phyloP scores from a whole-genome alignment of 2,888 invertebrate species.

The Malthinus seriepunctatus region DNA sequence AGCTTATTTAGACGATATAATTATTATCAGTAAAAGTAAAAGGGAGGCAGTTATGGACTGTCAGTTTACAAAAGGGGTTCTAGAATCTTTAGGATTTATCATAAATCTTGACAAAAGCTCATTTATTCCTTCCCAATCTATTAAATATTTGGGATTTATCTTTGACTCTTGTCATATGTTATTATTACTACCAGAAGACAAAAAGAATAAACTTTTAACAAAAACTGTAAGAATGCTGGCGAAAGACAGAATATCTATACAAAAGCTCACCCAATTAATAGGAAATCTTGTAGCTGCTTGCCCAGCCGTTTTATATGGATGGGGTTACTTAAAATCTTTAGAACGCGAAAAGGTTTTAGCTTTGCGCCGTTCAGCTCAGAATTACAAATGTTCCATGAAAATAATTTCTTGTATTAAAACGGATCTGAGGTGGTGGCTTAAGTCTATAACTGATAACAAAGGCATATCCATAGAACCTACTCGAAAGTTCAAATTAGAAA shows the following conservation, averaged over 20 bases:
- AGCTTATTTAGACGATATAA: conserved; percentile 33
- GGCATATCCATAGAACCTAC: neutral
- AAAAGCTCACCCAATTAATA: conserved; percentile 16
- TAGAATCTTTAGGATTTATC: conserved; percentile 29
- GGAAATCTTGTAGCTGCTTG: conserved; percentile 26
- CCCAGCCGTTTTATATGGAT: conserved; percentile 26
- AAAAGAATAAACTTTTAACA: neutral
- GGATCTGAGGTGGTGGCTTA: conserved; percentile 25
- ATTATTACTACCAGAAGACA: neutral
- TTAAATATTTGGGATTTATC: conserved; percentile 32
- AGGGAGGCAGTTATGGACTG: conserved; percentile 12
- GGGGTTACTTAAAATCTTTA: conserved; percentile 22
- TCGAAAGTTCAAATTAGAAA: conserved; percentile 15
- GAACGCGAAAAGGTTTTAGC: conserved; percentile 23
- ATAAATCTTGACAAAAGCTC: conserved; percentile 32
- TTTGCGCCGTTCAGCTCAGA: conserved; percentile 9
- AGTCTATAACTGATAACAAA: conserved; percentile 9
- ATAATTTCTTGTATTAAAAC: conserved; percentile 7
- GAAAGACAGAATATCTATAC: conserved; percentile 14
- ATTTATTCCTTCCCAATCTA: conserved; percentile 17
- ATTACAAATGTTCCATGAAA: conserved; percentile 15
- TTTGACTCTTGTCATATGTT: conserved; percentile 13
- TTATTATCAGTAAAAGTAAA: conserved; percentile 25
- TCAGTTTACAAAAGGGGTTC: conserved; percentile 13
- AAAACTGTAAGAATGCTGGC: neutral